phyloP scores from a whole-genome alignment of 2,113 vertebrate species.

The Semnornis frantzii region DNA sequence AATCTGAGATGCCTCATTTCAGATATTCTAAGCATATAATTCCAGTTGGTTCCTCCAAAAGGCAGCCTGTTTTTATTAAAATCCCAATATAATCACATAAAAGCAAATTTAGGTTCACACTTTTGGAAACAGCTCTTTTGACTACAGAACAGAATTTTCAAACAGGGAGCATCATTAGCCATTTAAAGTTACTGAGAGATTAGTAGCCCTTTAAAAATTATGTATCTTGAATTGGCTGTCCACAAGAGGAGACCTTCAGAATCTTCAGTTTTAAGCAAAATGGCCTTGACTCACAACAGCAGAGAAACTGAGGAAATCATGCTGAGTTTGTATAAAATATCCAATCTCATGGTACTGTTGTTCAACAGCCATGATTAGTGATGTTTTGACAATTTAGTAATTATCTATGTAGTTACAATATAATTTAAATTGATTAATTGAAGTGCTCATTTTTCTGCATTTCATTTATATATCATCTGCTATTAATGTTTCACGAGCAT shows the following conservation, averaged over 20 bases:
- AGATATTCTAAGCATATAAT: neutral
- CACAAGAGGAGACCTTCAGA: neutral
- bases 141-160: neutral
- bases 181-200: neutral
- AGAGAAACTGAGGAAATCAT: neutral
- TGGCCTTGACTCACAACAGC: neutral
- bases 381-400: slow-evolving; percentile 47
- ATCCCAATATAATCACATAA: neutral
- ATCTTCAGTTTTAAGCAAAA: neutral
- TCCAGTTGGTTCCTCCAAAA: neutral
- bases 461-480: neutral
- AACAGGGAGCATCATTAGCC: neutral
- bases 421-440: slow-evolving; percentile 42
- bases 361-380: neutral
- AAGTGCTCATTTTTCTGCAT: slow-evolving; percentile 31
- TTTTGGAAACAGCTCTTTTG: neutral
- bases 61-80: neutral
- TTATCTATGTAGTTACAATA: slow-evolving; percentile 15
- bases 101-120: neutral
- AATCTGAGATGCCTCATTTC: neutral
- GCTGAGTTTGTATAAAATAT: neutral
- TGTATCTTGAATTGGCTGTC: neutral
- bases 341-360: neutral
- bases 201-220: neutral
- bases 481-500: slow-evolving; percentile 11